These are phyloP conservation scores for Cossypha niveicapilla DNA, from an alignment of 2,797 vertebrate species.

Conservation along the genomic window DNA sequence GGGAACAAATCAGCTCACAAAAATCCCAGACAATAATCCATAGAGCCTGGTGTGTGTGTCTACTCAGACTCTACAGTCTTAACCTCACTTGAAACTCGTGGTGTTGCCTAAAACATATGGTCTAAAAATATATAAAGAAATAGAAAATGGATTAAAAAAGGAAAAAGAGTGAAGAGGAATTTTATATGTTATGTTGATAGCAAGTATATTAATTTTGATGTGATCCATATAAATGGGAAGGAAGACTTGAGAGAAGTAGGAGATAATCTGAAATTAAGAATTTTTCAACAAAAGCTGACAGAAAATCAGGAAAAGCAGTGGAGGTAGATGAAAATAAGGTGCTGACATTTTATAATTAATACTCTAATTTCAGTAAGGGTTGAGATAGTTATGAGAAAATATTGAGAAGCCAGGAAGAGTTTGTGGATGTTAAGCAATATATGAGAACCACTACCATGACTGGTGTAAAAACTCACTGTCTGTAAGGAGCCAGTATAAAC, in stretches of 20 bases:
- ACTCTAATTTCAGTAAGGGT: background rate
- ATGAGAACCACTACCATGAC: background rate
- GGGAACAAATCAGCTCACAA: background rate
- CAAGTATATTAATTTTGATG: background rate
- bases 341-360: background rate
- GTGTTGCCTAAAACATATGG: background rate
- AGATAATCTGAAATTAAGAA: background rate
- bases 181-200: background rate
- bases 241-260: background rate
- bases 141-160: background rate
- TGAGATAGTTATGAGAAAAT: background rate
- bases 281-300: background rate
- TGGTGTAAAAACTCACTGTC: background rate
- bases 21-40: background rate
- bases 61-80: background rate
- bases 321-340: background rate
- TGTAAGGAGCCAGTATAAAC: background rate
- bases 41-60: background rate
- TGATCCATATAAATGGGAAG: background rate
- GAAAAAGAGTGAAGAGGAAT: background rate
- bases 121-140: background rate
- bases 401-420: background rate
- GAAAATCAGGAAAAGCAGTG: background rate
- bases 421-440: background rate
- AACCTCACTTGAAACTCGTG: accelerated